Evolutionary conservation across 2,797 vertebrate genomes (phyloP), one percentile per base, ranked within the genome.

Genomic region (Psittacula derbiana): DNA sequence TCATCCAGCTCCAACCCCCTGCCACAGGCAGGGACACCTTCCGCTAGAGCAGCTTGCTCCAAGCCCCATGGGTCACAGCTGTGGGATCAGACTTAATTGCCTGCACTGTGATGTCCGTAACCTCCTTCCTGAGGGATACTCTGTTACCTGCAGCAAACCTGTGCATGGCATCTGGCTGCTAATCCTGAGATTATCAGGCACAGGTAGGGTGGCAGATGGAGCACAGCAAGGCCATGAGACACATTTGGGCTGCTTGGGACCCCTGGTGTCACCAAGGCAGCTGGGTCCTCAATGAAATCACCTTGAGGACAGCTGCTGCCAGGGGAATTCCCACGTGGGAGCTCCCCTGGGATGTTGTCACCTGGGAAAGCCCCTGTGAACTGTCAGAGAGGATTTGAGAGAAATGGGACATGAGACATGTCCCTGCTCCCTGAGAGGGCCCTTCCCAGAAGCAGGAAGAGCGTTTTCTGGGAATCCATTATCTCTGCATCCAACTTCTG

Each of bases 81-180:
- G 36, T 8, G 33, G 91, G 58, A 78, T 65, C 16, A 70, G 33
- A 44, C 10, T 0, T 16, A 66, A 95, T 83, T 95, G 81, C 58
- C 53, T 4, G 61, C 44, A 0, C 69, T 81, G 70, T 25, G 80
- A 30, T 57, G 50, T 6, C 89, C 7, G 0, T 67, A 65, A 3
- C 62, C 74, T 58, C 67, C 58, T 88, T 46, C 66, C 57, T 6
- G 1, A 11, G 81, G 87, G 72, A 44, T 10, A 55, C 21, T 36
- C 40, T 2, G 27, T 40, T 70, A 95, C 96, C 94, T 97, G 96
- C 79, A 8, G 71, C 94, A 50, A 92, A 89, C 81, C 71, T n/a
- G 70, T 1, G 17, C 80, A 65, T 6, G 85, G 93, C 91, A 70
- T 83, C 65, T 74, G 88, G 47, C 64, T 28, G 75, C 76, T 95